phyloP scores from a whole-genome alignment of 2,888 invertebrate species.

The Volucella inanis region DNA sequence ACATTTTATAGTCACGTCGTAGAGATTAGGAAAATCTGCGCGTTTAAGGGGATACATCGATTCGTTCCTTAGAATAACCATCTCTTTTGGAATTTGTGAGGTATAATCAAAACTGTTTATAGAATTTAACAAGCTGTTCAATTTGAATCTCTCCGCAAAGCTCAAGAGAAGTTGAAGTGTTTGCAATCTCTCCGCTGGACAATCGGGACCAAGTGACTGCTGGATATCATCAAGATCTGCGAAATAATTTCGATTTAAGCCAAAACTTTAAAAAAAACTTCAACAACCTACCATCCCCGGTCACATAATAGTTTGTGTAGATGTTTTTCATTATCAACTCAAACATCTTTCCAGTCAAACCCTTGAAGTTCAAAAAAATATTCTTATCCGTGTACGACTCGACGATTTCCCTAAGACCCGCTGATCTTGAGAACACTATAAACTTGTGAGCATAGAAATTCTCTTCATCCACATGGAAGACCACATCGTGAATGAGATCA shows the following conservation, averaged over 20 bases:
- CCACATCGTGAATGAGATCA: conserved; percentile 89
- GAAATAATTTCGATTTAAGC: conserved; percentile 1
- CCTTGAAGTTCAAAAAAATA: conserved; percentile 78
- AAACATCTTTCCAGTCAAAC: conserved; percentile 85
- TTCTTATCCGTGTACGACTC: conserved; percentile 81
- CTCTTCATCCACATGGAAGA: conserved; percentile 87
- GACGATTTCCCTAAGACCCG: conserved; percentile 86
- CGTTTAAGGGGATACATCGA: no score
- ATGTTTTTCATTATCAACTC: conserved; percentile 88
- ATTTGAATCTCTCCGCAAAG: conserved; percentile 79
- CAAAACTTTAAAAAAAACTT: neutral
- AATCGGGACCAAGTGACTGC: conserved; percentile 79
- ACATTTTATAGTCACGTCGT: conserved; percentile 86
- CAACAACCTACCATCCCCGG: conserved; percentile 78
- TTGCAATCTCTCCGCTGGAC: conserved; percentile 74
- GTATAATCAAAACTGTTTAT: conserved; percentile 77
- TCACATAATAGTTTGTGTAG: conserved; percentile 85
- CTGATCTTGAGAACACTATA: conserved; percentile 87
- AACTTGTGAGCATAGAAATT: conserved; percentile 89
- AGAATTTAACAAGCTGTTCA: conserved; percentile 78
- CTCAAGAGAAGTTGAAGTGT: conserved; percentile 78
- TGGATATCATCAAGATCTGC: conserved; percentile 81
- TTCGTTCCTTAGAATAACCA: no score
- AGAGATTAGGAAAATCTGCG: conserved; percentile 84
- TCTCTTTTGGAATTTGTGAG: no score